Evolutionary conservation across 1,140 invertebrate genomes (phyloP).

Genomic region (Hydropsyche tenuis): DNA sequence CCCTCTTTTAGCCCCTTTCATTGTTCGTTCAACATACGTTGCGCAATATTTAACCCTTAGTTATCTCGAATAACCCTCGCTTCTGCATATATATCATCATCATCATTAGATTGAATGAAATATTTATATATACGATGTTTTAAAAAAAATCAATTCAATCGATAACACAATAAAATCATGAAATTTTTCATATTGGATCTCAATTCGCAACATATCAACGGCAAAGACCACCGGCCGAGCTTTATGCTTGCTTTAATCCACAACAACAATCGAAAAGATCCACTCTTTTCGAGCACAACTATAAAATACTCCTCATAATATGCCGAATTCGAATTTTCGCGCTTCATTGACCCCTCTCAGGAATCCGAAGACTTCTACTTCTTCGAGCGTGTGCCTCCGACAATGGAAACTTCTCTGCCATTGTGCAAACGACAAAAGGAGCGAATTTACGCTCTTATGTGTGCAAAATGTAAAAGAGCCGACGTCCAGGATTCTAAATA

Average conservation of each 20-base stretch:
- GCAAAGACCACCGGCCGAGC: conserved; percentile 40
- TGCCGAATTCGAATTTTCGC: conserved; percentile 33
- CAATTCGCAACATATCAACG: background rate
- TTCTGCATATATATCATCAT: no score
- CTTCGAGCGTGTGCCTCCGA: conserved; percentile 32
- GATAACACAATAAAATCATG: no score
- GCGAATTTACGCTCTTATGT: background rate
- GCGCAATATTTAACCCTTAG: no score
- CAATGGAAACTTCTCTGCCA: background rate
- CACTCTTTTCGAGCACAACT: background rate
- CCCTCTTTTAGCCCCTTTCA: no score
- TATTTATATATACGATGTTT: no score
- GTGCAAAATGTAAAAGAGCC: background rate
- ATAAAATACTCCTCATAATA: background rate
- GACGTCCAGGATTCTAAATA: background rate
- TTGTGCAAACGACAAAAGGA: background rate
- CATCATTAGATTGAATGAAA: no score
- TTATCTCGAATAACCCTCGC: no score
- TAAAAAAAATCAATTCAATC: no score
- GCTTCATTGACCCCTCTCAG: conserved; percentile 33
- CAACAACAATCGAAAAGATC: conserved; percentile 48
- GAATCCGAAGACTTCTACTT: conserved; percentile 28
- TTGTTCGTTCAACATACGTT: no score
- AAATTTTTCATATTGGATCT: no score
- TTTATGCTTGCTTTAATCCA: conserved; percentile 49